Percentiles rank a stretch among this genome's conserved stretches.
phyloP scores from a whole-genome alignment of 2,113 vertebrate genomes.

The Lathamus discolor region DNA sequence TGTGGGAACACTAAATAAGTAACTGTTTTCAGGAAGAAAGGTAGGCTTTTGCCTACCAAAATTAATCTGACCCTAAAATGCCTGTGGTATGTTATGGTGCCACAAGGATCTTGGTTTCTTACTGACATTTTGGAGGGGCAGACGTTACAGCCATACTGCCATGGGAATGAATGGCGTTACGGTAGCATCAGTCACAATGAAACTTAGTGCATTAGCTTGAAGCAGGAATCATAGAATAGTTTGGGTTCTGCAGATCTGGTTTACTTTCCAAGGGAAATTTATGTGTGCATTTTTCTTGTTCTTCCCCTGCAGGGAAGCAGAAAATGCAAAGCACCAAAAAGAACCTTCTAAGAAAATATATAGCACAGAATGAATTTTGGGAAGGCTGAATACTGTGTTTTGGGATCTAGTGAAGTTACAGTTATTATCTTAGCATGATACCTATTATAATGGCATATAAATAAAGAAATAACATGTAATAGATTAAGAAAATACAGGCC shows the following conservation, averaged over 20 bases:
- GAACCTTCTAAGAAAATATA: not conserved
- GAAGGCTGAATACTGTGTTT: not conserved
- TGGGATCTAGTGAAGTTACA: not conserved
- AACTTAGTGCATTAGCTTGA: not conserved
- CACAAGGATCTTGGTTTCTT: not conserved
- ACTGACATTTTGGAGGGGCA: not conserved
- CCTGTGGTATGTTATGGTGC: not conserved
- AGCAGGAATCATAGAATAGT: not conserved
- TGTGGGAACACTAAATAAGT: not conserved
- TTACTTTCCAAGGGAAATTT: not conserved
- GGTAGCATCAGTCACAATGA: not conserved
- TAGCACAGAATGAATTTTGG: not conserved
- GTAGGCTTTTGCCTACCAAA: not conserved
- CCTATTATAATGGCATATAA: not conserved
- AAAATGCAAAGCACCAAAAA: not conserved
- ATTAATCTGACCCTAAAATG: not conserved
- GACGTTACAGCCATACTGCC: fast-evolving
- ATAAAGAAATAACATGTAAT: not conserved
- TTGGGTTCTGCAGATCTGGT: not conserved
- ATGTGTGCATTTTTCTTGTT: not conserved
- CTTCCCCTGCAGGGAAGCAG: not conserved
- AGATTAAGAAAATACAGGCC: not conserved
- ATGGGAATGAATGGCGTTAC: not conserved
- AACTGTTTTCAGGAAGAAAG: not conserved
- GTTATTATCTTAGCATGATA: not conserved